These are phyloP conservation scores for Synanceia verrucosa DNA, from an alignment of 2,797 vertebrate species.

Conservation along the genomic window DNA sequence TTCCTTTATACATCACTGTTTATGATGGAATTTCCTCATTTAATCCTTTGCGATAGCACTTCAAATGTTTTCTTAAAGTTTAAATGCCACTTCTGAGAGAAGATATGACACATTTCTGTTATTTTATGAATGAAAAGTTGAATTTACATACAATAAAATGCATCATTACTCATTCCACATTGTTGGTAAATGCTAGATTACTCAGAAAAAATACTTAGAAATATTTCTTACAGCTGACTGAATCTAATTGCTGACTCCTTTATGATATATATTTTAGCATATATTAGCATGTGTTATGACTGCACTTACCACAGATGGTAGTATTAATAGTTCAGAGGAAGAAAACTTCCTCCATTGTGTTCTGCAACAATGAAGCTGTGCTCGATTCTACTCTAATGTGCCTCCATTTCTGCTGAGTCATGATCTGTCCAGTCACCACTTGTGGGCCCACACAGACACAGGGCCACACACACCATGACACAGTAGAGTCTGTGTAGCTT, in stretches of 20 bases:
- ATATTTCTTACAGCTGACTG: background rate
- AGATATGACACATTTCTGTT: background rate
- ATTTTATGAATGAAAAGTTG: background rate
- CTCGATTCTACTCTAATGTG: conserved; percentile 31
- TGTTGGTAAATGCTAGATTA: background rate
- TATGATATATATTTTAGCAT: background rate
- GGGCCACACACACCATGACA: conserved; percentile 78
- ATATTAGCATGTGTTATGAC: background rate
- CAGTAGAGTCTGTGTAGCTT: conserved; percentile 75
- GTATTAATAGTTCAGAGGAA: too few relatives aligned
- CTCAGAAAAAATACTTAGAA: background rate
- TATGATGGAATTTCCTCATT: background rate
- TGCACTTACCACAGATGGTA: too few relatives aligned
- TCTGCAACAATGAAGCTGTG: conserved; percentile 36
- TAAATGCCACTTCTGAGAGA: background rate
- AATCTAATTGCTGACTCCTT: background rate
- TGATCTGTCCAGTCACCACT: conserved; percentile 64
- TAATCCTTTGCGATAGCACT: background rate
- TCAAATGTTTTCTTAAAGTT: background rate
- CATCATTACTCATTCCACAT: background rate
- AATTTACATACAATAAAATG: background rate
- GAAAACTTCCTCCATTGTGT: too few relatives aligned
- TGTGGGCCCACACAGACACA: conserved; percentile 68
- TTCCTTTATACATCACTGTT: too few relatives aligned
- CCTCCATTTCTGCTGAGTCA: conserved; percentile 75